Conservation (phyloP, 2,888 invertebrate species). For the Halictus quadricinctus region DNA sequence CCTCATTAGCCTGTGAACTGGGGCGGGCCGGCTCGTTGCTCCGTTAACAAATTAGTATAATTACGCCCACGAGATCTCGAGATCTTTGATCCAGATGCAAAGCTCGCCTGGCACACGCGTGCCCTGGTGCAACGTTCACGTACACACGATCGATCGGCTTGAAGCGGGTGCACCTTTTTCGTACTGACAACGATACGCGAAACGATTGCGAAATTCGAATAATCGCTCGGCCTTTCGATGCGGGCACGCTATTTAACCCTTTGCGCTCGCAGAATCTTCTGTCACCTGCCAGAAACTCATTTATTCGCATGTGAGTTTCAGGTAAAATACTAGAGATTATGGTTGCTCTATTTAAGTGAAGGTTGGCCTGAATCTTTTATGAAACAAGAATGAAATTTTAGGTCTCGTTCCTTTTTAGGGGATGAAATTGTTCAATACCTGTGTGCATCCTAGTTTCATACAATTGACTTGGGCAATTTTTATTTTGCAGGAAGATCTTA, state of each 20-base stretch:
- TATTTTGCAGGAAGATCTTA: too few species aligned
- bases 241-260: neutral
- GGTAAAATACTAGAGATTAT: too few species aligned
- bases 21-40: conserved; percentile 15
- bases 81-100: neutral
- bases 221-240: conserved; percentile 4
- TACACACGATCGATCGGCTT: conserved; percentile 56
- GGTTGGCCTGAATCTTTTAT: too few species aligned
- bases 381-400: too few species aligned
- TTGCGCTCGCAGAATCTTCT: neutral
- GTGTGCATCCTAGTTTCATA: too few species aligned
- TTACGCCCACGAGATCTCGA: conserved; percentile 9
- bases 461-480: too few species aligned
- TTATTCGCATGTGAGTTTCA: too few species aligned
- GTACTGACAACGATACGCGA: conserved; percentile 19
- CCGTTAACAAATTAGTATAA: conserved; percentile 5
- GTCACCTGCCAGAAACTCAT: neutral
- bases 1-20: neutral
- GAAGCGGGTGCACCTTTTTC: conserved; percentile 21
- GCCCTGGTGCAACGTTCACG: conserved; percentile 64
- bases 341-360: too few species aligned
- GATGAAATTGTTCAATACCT: too few species aligned
- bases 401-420: too few species aligned
- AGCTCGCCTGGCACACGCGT: conserved; percentile 23
- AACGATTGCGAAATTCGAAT: conserved; percentile 48